These are phyloP conservation scores for Solenodon paradoxus DNA, from an alignment of 2,113 vertebrate genomes.

Conservation along the genomic window DNA sequence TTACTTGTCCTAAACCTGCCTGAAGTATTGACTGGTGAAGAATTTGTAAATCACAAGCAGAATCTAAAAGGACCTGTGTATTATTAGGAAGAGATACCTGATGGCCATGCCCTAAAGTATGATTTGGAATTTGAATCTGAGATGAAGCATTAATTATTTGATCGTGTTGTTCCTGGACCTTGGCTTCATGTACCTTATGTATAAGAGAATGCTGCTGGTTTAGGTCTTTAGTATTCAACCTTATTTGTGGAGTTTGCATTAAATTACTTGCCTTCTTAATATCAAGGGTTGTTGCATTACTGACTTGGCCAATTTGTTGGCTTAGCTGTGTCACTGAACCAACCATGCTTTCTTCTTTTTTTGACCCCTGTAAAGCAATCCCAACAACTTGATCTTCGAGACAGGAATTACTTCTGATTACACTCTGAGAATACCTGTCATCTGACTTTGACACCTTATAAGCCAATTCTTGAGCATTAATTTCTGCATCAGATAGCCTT, in stretches of 20 bases:
- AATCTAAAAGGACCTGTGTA: slow-evolving; percentile 91
- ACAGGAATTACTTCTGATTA: slow-evolving; percentile 93
- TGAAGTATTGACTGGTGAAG: slow-evolving; percentile 93
- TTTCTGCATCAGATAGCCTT: slow-evolving; percentile 84
- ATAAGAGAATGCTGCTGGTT: slow-evolving; percentile 88
- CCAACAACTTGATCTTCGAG: slow-evolving; percentile 92
- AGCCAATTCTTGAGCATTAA: slow-evolving; percentile 86
- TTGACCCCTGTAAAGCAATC: slow-evolving; percentile 83
- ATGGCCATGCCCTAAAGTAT: slow-evolving; percentile 85
- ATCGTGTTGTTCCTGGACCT: slow-evolving; percentile 88
- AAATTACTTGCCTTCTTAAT: slow-evolving; percentile 87
- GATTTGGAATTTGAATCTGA: slow-evolving; percentile 85
- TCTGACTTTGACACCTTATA: slow-evolving; percentile 94
- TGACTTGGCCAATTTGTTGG: slow-evolving; percentile 86
- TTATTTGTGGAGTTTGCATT: slow-evolving; percentile 86
- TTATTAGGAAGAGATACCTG: slow-evolving; percentile 90
- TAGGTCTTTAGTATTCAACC: slow-evolving; percentile 87
- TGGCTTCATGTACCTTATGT: slow-evolving; percentile 87
- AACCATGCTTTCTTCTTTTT: slow-evolving; percentile 89
- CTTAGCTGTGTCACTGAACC: slow-evolving; percentile 86
- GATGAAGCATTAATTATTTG: slow-evolving; percentile 80
- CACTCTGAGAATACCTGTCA: slow-evolving; percentile 93
- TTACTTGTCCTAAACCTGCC: slow-evolving; percentile 86
- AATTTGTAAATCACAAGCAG: slow-evolving; percentile 90
- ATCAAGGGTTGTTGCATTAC: slow-evolving; percentile 81